phyloP scores from a whole-genome alignment of 2,113 vertebrate genomes.

The Lagopus muta region DNA sequence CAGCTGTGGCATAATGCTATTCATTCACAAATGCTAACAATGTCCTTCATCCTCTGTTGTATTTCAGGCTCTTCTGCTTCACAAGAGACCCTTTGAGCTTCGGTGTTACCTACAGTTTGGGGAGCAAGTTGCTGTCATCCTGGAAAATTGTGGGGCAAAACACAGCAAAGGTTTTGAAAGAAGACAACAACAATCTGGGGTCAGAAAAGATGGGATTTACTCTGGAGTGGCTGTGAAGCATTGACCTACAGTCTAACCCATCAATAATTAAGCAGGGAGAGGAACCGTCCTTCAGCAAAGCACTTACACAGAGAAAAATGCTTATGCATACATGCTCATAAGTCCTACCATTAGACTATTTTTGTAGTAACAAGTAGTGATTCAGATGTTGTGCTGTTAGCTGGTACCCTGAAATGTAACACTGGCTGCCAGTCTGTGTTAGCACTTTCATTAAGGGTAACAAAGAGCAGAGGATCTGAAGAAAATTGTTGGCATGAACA shows the following conservation, averaged over 20 bases:
- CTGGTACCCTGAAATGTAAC: not conserved
- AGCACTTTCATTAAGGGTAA: not conserved
- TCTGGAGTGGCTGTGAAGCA: not conserved
- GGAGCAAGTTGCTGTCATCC: not conserved
- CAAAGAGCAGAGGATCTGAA: not conserved
- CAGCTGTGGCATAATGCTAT: not conserved
- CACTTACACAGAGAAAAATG: not conserved
- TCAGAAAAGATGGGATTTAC: not conserved
- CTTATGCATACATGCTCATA: not conserved
- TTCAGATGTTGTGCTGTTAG: not conserved
- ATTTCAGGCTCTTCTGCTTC: not conserved
- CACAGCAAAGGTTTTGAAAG: not conserved
- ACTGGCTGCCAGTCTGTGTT: not conserved
- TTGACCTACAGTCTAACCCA: not conserved
- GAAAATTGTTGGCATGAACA: not conserved
- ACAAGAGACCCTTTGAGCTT: not conserved
- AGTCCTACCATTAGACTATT: not conserved
- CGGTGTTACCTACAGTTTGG: not conserved
- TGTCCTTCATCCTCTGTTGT: not conserved
- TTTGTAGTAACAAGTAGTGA: not conserved
- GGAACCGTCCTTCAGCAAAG: not conserved
- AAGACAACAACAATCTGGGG: not conserved
- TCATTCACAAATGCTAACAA: not conserved
- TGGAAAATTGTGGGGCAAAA: not conserved
- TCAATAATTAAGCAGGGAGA: slow-evolving; percentile 28